These are phyloP conservation scores for Aricia artaxerxes DNA, from an alignment of 2,888 invertebrate species.

Conservation along the genomic window DNA sequence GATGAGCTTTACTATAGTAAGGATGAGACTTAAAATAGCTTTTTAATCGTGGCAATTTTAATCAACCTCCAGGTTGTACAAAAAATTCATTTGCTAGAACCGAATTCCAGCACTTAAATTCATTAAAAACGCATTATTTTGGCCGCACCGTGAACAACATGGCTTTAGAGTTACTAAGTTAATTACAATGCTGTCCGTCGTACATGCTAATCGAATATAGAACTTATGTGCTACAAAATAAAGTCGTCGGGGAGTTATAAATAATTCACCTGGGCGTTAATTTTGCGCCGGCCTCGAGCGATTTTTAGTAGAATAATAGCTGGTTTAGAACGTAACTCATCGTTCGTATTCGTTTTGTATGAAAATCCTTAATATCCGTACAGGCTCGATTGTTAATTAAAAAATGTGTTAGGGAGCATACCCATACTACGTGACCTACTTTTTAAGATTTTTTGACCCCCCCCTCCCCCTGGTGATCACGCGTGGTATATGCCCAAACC, in stretches of 20 bases:
- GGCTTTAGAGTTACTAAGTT: conserved; percentile 22
- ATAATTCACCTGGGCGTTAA: conserved; percentile 39
- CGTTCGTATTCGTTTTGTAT: conserved; percentile 24
- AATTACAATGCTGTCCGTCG: conserved; percentile 18
- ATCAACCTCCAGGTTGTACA: not conserved
- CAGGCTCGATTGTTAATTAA: conserved; percentile 21
- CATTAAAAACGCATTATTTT: conserved; percentile 22
- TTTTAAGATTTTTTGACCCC: too few species aligned
- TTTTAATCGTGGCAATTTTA: not conserved
- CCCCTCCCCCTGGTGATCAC: too few species aligned
- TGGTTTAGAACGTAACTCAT: conserved; percentile 28
- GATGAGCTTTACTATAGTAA: not conserved
- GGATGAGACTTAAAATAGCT: not conserved
- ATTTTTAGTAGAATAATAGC: conserved; percentile 34
- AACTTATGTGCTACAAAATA: not conserved
- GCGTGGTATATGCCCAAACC: too few species aligned
- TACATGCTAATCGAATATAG: conserved; percentile 12
- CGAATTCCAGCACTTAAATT: conserved; percentile 1
- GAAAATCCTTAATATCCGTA: conserved; percentile 25
- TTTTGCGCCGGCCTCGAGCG: conserved; percentile 38
- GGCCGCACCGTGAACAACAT: conserved; percentile 25
- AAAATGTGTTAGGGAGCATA: not conserved
- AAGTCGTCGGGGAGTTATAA: conserved; percentile 1
- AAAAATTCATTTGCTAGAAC: conserved; percentile 10
- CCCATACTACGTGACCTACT: too few species aligned